Percentiles rank a stretch among this genome's conserved stretches.
phyloP scores from a whole-genome alignment of 2,797 vertebrate species.

The Alectoris magna region DNA sequence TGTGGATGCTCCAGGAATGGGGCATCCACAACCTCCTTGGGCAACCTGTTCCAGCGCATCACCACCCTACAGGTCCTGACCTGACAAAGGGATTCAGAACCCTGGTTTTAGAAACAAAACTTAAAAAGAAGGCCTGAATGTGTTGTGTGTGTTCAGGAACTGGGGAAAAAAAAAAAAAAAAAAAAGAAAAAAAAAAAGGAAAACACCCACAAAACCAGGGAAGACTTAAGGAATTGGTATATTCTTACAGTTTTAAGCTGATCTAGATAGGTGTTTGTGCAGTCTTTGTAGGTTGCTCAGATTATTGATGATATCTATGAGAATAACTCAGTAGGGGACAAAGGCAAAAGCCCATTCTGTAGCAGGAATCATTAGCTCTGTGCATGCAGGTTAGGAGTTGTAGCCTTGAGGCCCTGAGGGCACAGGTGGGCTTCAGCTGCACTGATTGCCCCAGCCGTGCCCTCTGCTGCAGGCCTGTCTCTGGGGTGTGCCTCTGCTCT shows the following conservation, averaged over 20 bases:
- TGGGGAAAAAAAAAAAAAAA: too few species aligned
- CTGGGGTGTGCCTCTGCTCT: fast-evolving
- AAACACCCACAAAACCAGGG: background rate
- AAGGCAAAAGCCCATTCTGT: fast-evolving
- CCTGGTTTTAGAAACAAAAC: background rate
- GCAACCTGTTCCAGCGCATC: too few species aligned
- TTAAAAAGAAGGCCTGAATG: fast-evolving
- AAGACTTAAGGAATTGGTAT: background rate
- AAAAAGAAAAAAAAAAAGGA: background rate
- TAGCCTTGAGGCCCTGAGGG: fast-evolving
- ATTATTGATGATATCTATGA: too few species aligned
- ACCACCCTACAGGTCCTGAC: too few species aligned
- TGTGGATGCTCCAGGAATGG: too few species aligned
- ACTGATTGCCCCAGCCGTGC: background rate
- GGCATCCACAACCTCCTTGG: too few species aligned
- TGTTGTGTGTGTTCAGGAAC: background rate
- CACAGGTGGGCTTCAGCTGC: background rate
- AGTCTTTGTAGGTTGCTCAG: background rate
- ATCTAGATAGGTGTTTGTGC: fast-evolving
- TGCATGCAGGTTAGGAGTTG: background rate
- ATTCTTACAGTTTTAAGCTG: background rate
- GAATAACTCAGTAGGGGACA: too few species aligned
- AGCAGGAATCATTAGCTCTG: background rate
- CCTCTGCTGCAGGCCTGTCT: background rate
- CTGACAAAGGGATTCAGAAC: too few species aligned